These are phyloP conservation scores for Desmophyllum pertusum DNA, from an alignment of 92 coral and sea anemone species.

Conservation along the genomic window DNA sequence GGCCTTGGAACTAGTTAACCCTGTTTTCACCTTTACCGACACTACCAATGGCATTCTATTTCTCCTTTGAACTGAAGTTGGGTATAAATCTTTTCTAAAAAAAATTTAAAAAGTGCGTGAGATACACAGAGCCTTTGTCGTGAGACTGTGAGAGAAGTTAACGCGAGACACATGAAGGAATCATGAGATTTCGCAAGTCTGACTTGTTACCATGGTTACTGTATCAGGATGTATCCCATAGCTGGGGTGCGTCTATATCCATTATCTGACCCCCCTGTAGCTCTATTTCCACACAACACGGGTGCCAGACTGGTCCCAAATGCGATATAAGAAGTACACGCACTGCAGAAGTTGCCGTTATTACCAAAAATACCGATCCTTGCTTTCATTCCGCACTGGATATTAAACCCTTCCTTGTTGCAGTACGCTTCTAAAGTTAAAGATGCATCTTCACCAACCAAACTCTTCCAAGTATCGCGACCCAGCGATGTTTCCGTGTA, in stretches of 20 bases:
- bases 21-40: too few relatives aligned
- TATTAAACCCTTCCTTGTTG: slow-evolving; percentile 54
- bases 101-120: too few relatives aligned
- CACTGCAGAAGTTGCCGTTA: slow-evolving; percentile 1
- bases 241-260: neutral
- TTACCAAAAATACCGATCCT: slow-evolving; percentile 35
- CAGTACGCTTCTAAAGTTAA: slow-evolving; percentile 25
- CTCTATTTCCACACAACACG: slow-evolving; percentile 13
- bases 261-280: neutral
- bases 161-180: too few relatives aligned
- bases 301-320: slow-evolving; percentile 27
- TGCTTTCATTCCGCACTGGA: neutral
- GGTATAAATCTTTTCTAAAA: too few relatives aligned
- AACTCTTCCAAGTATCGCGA: slow-evolving; percentile 18
- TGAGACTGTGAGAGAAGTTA: too few relatives aligned
- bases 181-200: too few relatives aligned
- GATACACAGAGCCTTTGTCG: too few relatives aligned
- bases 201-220: too few relatives aligned
- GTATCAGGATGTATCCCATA: slow-evolving; percentile 34
- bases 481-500: slow-evolving; percentile 20
- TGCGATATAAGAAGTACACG: slow-evolving; percentile 20
- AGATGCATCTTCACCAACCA: slow-evolving; percentile 5
- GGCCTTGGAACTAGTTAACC: too few relatives aligned
- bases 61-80: too few relatives aligned
- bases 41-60: too few relatives aligned